A percentile compares a stretch with the other conserved stretches of the same genome.
phyloP scores from a whole-genome alignment of 1,140 invertebrate genomes.

The Sesamia nonagrioides region DNA sequence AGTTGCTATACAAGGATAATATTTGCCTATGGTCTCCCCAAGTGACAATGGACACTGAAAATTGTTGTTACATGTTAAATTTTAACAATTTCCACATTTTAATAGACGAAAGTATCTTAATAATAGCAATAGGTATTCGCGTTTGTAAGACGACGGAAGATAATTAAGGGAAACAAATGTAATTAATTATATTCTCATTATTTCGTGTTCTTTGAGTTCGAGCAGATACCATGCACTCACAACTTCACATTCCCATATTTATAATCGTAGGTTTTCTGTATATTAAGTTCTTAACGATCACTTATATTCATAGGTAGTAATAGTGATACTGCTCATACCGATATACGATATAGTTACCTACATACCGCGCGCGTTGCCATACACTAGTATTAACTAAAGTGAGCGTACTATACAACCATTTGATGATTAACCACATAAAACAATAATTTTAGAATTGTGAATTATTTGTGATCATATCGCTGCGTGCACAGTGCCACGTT shows the following conservation, averaged over 20 bases:
- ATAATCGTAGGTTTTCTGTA: conserved; percentile 68
- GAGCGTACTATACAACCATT: conserved; percentile 25
- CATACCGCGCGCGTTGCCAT: conserved; percentile 80
- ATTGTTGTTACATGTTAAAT: conserved; percentile 79
- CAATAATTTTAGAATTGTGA: conserved; percentile 18
- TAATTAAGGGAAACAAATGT: conserved; percentile 31
- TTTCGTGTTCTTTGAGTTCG: conserved; percentile 17
- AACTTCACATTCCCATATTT: conserved; percentile 74
- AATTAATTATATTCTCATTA: conserved; percentile 35
- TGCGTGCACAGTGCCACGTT: conserved; percentile 13
- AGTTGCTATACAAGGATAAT: conserved; percentile 31
- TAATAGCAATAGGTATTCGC: conserved; percentile 44
- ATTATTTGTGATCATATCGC: conserved; percentile 34
- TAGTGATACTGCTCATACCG: conserved; percentile 57
- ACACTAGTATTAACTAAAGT: conserved; percentile 73
- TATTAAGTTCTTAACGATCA: conserved; percentile 67
- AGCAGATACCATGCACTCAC: conserved; percentile 36
- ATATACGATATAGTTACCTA: conserved; percentile 79
- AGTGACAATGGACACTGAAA: conserved; percentile 53
- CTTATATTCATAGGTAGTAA: conserved; percentile 71
- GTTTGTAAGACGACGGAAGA: conserved; percentile 40
- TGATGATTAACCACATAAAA: conserved; percentile 41
- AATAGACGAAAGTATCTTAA: conserved; percentile 53
- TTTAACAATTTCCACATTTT: conserved; percentile 72
- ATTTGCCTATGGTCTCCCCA: conserved; percentile 54